phyloP scores from a whole-genome alignment of 2,888 invertebrate species.

The Limnephilus marmoratus region DNA sequence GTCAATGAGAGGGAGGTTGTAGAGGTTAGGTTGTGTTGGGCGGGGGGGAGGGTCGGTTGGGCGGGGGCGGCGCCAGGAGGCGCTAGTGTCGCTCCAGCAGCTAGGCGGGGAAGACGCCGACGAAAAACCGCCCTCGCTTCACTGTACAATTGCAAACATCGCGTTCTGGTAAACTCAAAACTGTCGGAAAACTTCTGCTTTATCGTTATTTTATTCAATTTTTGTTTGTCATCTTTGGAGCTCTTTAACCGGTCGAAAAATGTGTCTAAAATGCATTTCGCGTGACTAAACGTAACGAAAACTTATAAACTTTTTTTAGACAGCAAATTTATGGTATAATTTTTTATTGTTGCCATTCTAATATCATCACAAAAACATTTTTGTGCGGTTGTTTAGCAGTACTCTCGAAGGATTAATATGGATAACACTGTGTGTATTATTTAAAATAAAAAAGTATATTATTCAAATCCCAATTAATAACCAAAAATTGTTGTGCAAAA shows the following conservation, averaged over 20 bases:
- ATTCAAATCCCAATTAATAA: not conserved
- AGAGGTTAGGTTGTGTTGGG: not conserved
- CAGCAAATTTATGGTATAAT: not conserved
- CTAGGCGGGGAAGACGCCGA: slow-evolving; percentile 9
- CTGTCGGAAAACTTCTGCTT: not conserved
- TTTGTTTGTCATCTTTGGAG: not conserved
- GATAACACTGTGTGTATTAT: not conserved
- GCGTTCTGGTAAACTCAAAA: not conserved
- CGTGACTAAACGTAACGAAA: not conserved
- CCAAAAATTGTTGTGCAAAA: not conserved
- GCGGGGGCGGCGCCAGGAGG: slow-evolving; percentile 17
- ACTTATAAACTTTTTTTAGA: not conserved
- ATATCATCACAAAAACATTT: not conserved
- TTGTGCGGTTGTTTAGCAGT: not conserved
- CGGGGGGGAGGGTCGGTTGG: not conserved
- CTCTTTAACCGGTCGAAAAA: not conserved
- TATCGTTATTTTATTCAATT: not conserved
- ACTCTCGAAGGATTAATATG: not conserved
- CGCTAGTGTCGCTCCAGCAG: slow-evolving; percentile 21
- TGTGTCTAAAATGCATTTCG: not conserved
- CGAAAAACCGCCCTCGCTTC: not conserved
- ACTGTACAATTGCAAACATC: slow-evolving; percentile 5
- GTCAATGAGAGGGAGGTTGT: not conserved
- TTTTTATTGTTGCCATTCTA: not conserved
- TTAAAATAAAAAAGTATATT: not conserved